A percentile compares a stretch with the other conserved stretches of the same genome.
phyloP scores from a whole-genome alignment of 2,113 vertebrate species.

The Psammodynastes pulverulentus region DNA sequence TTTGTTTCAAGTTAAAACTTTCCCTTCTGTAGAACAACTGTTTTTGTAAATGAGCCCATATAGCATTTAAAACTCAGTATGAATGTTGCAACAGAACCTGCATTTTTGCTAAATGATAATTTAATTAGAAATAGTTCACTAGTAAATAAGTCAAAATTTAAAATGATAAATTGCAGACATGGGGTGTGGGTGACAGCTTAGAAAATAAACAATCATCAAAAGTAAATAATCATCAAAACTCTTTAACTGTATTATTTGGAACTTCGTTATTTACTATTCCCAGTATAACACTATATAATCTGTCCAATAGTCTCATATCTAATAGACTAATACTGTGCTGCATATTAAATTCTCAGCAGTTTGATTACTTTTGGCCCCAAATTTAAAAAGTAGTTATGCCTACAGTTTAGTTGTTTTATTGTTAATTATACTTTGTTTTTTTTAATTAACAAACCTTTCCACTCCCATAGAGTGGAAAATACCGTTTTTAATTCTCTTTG shows the following conservation, averaged over 20 bases:
- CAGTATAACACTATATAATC: background rate
- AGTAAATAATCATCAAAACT: background rate
- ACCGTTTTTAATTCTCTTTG: background rate
- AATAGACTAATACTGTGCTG: background rate
- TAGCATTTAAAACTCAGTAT: background rate
- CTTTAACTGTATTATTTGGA: background rate
- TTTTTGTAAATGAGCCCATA: background rate
- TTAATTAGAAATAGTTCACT: background rate
- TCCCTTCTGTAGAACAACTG: background rate
- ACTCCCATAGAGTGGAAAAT: background rate
- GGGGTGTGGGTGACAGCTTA: background rate
- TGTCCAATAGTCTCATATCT: background rate
- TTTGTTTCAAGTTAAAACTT: background rate
- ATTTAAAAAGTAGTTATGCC: background rate
- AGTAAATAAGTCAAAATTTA: background rate
- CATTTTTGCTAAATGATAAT: background rate
- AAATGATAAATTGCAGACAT: background rate
- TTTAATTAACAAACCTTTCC: background rate
- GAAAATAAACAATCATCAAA: background rate
- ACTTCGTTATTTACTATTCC: background rate
- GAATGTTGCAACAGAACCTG: background rate
- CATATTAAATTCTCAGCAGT: background rate
- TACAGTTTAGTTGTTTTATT: background rate
- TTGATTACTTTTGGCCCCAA: background rate
- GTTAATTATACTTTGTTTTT: background rate